These are phyloP conservation scores for Condylostylus longicornis DNA, from an alignment of 1,140 invertebrate genomes.

Conservation along the genomic window DNA sequence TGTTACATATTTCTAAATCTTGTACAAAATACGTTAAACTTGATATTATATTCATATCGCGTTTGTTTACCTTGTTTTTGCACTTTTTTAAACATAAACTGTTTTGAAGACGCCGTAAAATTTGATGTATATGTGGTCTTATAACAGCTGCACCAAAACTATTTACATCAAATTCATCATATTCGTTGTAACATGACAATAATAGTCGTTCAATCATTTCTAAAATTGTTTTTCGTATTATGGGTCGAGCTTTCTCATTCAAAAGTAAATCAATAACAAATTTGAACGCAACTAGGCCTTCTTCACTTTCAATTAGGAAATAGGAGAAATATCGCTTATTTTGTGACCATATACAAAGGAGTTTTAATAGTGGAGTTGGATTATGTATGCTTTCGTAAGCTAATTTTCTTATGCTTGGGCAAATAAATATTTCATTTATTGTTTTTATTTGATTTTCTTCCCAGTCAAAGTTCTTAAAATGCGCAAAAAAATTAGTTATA, in stretches of 20 bases:
- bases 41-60: constrained; percentile 65
- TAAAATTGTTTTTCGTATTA: constrained; percentile 54
- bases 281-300: constrained; percentile 12
- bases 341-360: constrained; percentile 60
- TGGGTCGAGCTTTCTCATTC: constrained; percentile 44
- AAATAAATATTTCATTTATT: constrained; percentile 62
- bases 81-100: constrained; percentile 9
- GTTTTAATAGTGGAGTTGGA: constrained; percentile 65
- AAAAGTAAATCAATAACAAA: constrained; percentile 51
- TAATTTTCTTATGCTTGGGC: constrained; percentile 62
- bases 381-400: constrained; percentile 66
- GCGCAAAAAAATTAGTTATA: constrained; percentile 58
- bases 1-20: constrained; percentile 47
- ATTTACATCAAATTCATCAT: constrained; percentile 32
- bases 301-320: constrained; percentile 39
- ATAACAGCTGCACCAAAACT: constrained; percentile 25
- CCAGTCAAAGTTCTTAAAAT: constrained; percentile 66
- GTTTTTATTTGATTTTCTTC: constrained; percentile 51
- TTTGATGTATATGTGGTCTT: constrained; percentile 50
- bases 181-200: constrained; percentile 40
- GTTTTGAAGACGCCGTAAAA: constrained; percentile 51
- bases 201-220: constrained; percentile 68
- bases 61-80: constrained; percentile 40
- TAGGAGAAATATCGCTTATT: constrained; percentile 60
- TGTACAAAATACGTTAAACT: constrained; percentile 57